Conservation (phyloP, 2,113 vertebrate species). For the Amia ocellicauda region DNA sequence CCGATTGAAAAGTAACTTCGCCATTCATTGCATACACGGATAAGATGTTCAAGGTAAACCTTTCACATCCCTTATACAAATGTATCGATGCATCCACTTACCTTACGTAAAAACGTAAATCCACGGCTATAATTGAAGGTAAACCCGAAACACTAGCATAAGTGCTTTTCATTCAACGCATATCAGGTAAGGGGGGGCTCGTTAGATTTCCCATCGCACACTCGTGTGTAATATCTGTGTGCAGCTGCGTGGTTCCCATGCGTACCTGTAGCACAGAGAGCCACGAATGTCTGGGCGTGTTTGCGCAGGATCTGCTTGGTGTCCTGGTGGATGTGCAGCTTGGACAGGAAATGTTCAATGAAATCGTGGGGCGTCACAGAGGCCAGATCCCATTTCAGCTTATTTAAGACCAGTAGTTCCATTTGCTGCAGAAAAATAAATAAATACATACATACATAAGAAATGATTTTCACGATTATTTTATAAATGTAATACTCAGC, state of each 20-base stretch:
- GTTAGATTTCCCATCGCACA: no score
- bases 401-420: constrained; percentile 94
- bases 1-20: no score
- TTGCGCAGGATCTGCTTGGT: constrained; percentile 93
- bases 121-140: constrained; percentile 9
- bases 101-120: no score
- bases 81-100: no score
- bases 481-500: no score
- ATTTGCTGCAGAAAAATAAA: constrained; percentile 77
- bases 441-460: constrained; percentile 1
- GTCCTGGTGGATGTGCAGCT: constrained; percentile 84
- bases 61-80: no score
- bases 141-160: constrained; percentile 4
- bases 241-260: constrained; percentile 33
- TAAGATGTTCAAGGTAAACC: no score
- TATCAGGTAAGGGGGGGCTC: no score
- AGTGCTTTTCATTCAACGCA: constrained; percentile 5
- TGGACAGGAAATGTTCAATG: constrained; percentile 96
- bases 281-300: constrained; percentile 95
- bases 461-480: no score
- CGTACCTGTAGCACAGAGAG: constrained; percentile 95
- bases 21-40: no score
- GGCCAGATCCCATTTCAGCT: constrained; percentile 96
- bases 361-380: constrained; percentile 94
- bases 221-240: no score